Percentiles rank a stretch among this genome's conserved stretches.
phyloP scores from a whole-genome alignment of 2,113 vertebrate genomes.

The Cheirogaleus medius region DNA sequence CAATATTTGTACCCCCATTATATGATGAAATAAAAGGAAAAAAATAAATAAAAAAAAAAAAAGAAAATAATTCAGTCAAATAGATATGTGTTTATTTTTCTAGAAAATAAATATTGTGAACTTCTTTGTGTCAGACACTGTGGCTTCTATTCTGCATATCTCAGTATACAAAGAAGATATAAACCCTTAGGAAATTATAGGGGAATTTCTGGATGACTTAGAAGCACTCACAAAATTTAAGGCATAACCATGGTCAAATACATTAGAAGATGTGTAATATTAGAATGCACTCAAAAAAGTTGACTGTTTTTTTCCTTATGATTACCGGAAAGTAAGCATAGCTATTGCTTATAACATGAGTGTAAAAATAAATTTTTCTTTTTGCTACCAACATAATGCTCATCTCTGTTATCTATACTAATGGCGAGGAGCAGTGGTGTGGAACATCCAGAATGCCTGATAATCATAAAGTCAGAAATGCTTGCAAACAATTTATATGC shows the following conservation, averaged over 20 bases:
- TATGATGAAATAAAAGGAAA: too few relatives aligned
- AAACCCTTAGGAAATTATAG: not conserved
- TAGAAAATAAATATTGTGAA: not conserved
- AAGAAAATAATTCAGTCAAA: not conserved
- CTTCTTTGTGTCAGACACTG: not conserved
- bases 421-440: not conserved
- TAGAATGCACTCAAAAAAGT: not conserved
- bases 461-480: constrained; percentile 55
- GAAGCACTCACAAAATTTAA: not conserved
- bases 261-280: not conserved
- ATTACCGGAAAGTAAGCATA: not conserved
- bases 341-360: not conserved
- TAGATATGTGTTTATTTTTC: not conserved
- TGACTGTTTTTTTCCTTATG: not conserved
- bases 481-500: constrained; percentile 52
- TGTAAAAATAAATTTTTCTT: not conserved
- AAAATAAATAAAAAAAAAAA: too few relatives aligned
- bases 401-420: constrained; percentile 24
- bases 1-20: too few relatives aligned
- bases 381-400: not conserved
- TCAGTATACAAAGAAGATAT: not conserved
- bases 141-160: not conserved
- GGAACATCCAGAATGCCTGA: constrained; percentile 43
- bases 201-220: not conserved
- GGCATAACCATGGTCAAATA: not conserved